Evolutionary conservation across 2,113 vertebrate genomes (phyloP), one percentile per base, ranked within the genome.

Genomic region (Rafetus swinhoei): DNA sequence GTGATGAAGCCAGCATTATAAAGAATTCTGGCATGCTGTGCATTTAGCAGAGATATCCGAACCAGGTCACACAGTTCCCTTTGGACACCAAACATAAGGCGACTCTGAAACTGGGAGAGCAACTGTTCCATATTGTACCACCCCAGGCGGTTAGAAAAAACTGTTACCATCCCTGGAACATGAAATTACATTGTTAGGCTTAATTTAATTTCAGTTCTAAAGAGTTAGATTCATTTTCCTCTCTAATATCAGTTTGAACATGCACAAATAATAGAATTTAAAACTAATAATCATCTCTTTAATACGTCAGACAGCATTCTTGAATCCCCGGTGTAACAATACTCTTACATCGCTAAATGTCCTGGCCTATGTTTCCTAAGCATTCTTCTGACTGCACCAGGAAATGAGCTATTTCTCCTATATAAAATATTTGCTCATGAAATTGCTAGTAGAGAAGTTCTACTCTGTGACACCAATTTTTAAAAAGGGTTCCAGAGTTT

Each of bases 41-140:
- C 99, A 2, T 99, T 99, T 83, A 99, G 98, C 85, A 99, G 97
- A 54, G 99, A 99, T 85, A 99, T 97, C 55, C 99, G 98, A 45
- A 99, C 98, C 87, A 99, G 98, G 96, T 99, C 99, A 27, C 99
- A 99, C n/a, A 99, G 98, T 93, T 99, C 99, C 88, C 99, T 98
- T 56, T 99, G 99, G 84, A 99, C 98, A 29, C 99, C 99, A 72
- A 99, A 99, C 19, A 98, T 99, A 85, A 99, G 98, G 32, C 99
- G 98, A 92, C 99, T 99, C 98, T 99, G 99, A 97, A 99, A 99
- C 96, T 99, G 99, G 11, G 99, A 99, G 35, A 99, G 97, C n/a
- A 99, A 95, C n/a, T 99, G 95, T 92, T 99, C 99, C 98, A 99
- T 98, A 97, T 99, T 99, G 98, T 99, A 98, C 99, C 99, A 99